Evolutionary conservation across 1,140 invertebrate species (phyloP), one percentile per base, ranked within the genome.

Genomic region (Ceratina japonica): DNA sequence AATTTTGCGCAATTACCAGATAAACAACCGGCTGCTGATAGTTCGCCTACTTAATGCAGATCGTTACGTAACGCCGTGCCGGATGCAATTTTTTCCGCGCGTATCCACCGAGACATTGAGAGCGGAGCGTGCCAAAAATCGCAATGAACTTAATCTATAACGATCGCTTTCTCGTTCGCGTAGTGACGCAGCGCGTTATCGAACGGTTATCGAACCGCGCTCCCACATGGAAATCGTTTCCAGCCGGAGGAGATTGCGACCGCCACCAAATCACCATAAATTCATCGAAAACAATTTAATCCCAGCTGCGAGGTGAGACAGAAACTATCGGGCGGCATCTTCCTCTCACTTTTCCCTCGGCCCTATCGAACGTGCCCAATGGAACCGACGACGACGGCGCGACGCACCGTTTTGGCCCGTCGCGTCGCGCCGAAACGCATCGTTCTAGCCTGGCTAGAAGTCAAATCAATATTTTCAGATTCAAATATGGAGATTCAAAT

Each of bases 401-500:
- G 24, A 7, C 15, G 16, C 37, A 18, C 56, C n/a, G 37, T 37
- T 37, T 37, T 37, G 37, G 37, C 37, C 37, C 37, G 37, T 37
- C 37, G 37, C 37, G 37, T 37, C 37, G 56, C 62, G 71, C 79
- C 79, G 72, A 68, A 85, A 85, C 85, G 75, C 54, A 2, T 64
- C 68, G 62, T 37, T 31, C 83, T 59, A 70, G 27, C 75, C 22
- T 68, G 63, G 56, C 75, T 44, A 72, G 56, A 49, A 86, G 66
- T 86, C 80, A 75, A 89, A 89, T 87, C 87, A 78, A 85, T 89
- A 89, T 85, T 88, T 87, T 81, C 81, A 70, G 69, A 85, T 89
- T 88, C 86, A 87, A 76, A 87, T 89, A 89, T 89, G 87, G 83
- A 88, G 87, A 89, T 88, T 74, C 86, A 61, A 81, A 83, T 87